Percentiles rank a stretch among this genome's conserved stretches.
phyloP scores from a whole-genome alignment of 1,140 invertebrate species.

The Brachionus rubens region DNA sequence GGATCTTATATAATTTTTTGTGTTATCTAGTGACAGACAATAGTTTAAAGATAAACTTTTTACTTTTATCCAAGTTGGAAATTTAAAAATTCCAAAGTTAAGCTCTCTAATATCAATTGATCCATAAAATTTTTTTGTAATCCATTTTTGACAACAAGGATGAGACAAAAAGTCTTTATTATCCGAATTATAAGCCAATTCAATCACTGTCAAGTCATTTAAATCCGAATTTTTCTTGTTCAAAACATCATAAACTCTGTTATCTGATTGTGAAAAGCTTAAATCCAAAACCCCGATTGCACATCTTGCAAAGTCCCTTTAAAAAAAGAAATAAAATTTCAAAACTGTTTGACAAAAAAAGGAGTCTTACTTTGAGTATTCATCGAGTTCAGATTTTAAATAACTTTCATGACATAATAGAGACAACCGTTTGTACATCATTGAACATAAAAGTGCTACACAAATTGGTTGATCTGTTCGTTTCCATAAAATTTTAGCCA shows the following conservation, averaged over 20 bases:
- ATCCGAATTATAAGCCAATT: constrained; percentile 54
- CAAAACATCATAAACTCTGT: constrained; percentile 56
- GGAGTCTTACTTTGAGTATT: constrained; percentile 20
- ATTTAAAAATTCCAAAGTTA: constrained; percentile 52
- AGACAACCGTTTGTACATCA: constrained; percentile 27
- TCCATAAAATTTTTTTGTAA: constrained; percentile 58
- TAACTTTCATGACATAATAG: constrained; percentile 37
- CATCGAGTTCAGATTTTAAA: neutral
- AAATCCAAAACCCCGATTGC: constrained; percentile 59
- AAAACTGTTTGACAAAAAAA: neutral
- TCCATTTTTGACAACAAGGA: constrained; percentile 62
- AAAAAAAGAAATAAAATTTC: neutral
- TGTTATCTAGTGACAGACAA: neutral
- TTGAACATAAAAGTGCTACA: constrained; percentile 52
- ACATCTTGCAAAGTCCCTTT: constrained; percentile 47
- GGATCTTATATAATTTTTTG: constrained; percentile 4
- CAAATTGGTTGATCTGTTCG: constrained; percentile 60
- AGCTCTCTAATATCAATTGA: constrained; percentile 57
- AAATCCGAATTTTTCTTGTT: constrained; percentile 56
- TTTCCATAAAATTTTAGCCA: constrained; percentile 61
- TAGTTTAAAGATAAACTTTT: neutral
- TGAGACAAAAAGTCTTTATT: constrained; percentile 60
- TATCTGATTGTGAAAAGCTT: constrained; percentile 55
- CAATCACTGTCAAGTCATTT: constrained; percentile 55
- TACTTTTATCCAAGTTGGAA: constrained; percentile 59